These are phyloP conservation scores for Andrena chrysosceles DNA, from an alignment of 2,888 invertebrate species.

Conservation along the genomic window DNA sequence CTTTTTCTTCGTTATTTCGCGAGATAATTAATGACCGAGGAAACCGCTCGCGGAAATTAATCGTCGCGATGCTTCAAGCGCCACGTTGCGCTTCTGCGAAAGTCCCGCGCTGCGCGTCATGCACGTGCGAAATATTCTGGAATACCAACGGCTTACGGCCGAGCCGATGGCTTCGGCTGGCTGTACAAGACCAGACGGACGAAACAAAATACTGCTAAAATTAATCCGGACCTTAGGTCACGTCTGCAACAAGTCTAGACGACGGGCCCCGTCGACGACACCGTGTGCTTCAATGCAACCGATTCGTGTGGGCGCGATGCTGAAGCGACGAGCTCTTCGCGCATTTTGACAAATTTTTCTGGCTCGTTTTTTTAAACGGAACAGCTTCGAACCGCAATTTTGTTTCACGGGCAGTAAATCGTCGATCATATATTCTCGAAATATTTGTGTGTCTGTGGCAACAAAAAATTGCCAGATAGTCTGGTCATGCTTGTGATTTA, in stretches of 20 bases:
- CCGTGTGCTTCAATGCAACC: constrained; percentile 51
- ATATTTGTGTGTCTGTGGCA: background rate
- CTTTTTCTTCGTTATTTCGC: background rate
- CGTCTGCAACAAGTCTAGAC: constrained; percentile 82
- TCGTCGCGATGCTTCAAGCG: constrained; percentile 42
- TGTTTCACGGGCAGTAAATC: background rate
- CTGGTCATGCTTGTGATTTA: background rate
- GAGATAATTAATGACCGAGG: constrained; percentile 25
- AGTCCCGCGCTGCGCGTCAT: constrained; percentile 19
- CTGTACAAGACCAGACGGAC: constrained; percentile 72
- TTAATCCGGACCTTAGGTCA: constrained; percentile 80
- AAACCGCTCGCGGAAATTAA: constrained; percentile 27
- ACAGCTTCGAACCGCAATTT: background rate
- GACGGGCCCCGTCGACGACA: constrained; percentile 62
- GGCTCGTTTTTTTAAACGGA: background rate
- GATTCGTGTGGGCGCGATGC: constrained; percentile 58
- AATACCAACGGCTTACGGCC: constrained; percentile 54
- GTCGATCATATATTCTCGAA: too few species aligned
- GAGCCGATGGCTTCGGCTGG: constrained; percentile 49
- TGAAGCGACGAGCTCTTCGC: constrained; percentile 58
- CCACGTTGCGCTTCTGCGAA: constrained; percentile 58
- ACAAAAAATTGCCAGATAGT: background rate
- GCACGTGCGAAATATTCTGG: constrained; percentile 65
- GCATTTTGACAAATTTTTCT: constrained; percentile 57
- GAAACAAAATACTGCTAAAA: constrained; percentile 82